Percentiles rank a stretch among this genome's conserved stretches.
Conservation (phyloP, 2,113 vertebrate genomes). For the Numenius arquata region DNA sequence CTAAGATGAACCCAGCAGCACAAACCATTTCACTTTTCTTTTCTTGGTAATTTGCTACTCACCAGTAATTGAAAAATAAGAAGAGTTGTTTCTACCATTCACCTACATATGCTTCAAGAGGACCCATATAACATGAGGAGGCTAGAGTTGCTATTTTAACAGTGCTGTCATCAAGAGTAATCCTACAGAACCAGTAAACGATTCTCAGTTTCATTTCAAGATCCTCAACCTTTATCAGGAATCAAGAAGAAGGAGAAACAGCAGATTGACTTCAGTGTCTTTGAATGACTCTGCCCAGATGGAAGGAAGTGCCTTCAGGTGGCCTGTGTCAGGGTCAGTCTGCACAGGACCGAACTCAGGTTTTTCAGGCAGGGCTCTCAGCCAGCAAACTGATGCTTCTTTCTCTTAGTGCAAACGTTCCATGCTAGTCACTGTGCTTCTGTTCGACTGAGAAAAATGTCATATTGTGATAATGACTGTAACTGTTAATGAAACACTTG, state of each 20-base stretch:
- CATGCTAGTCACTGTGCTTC: neutral
- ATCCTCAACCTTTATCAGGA: neutral
- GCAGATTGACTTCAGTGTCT: neutral
- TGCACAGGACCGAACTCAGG: neutral
- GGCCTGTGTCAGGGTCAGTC: neutral
- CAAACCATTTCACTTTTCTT: neutral
- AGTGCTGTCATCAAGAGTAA: conserved; percentile 81
- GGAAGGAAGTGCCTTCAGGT: neutral
- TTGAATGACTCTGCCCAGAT: neutral
- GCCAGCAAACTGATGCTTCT: neutral
- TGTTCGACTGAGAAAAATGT: neutral
- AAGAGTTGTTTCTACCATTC: conserved; percentile 77
- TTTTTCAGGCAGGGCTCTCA: neutral
- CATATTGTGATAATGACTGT: neutral
- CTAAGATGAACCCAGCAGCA: neutral
- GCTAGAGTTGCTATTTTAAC: conserved; percentile 79
- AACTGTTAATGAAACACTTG: neutral
- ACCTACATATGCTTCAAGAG: conserved; percentile 77
- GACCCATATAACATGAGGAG: conserved; percentile 78
- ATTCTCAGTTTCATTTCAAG: neutral
- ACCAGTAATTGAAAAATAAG: conserved; percentile 84
- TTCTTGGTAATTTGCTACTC: neutral
- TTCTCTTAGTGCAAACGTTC: neutral
- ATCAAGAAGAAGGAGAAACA: neutral
- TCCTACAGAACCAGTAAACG: conserved; percentile 59